Base-by-base conservation (phyloP, 1,140 invertebrate genomes). In the Matsumurasca onukii region DNA sequence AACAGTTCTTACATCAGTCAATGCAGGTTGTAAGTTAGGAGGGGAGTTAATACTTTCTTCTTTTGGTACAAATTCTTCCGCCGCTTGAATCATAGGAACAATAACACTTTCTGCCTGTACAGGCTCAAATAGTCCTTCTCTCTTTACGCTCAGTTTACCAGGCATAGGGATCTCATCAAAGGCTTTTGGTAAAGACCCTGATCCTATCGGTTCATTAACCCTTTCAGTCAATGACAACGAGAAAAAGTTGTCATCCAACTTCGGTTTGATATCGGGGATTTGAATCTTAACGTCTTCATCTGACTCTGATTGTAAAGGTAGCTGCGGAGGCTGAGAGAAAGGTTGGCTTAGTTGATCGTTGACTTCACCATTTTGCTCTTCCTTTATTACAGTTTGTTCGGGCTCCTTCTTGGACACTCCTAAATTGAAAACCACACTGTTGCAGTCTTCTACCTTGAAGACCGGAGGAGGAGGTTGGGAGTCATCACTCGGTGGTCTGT, bases 41-140 rank as follows among this genome's bases (percentile, higher is more conserved):
- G 20, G 64, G 9, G 17, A 55, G 29, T 17, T 30, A 31, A 25
- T 17, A n/a, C 31, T 59, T 27, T 74, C 73, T 31, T 74, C 73
- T 68, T 74, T 74, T 24, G 73, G 69, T 15, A 74, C 69, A 39
- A 73, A 57, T 67, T 67, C 66, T 51, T 70, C 69, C 12, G 68
- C 34, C 13, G 71, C 5, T n/a, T 49, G 31, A 29, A 71, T 64
- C 55, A 73, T 68, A 52, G 72, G 69, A 63, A 71, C 68, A 22
- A 71, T 70, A n/a, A 69, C 68, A 68, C 67, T 70, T 39, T 70
- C 71, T 57, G 55, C 34, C 31, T 57, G 29, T 2, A 65, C 24
- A 5, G 59, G 71, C 62, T 74, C 72, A 66, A 74, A 73, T 29
- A 74, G 51, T 3, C 72, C 72, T 49, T 74, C 72, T 48, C 71